Evolutionary conservation across 2,888 invertebrate species (phyloP), one percentile per base, ranked within the genome.

Genomic region (Yponomeuta sedellus): DNA sequence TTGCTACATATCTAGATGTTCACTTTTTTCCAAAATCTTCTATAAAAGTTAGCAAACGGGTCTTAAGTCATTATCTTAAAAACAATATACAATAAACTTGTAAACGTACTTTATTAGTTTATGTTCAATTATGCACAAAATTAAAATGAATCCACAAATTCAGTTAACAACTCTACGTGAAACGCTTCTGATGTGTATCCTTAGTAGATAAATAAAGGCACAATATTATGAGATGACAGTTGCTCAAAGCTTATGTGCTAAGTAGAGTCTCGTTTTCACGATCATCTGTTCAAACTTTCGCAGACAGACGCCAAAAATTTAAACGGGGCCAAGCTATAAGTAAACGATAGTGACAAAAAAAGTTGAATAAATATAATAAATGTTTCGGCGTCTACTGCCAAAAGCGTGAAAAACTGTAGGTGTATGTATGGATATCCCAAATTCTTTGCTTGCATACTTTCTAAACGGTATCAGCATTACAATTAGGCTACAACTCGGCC

Each of bases 371-470:
- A 52, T 52, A 52, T 3, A n/a, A 2, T 16, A 52, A 16, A 16
- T 52, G 44, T 52, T 16, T 52, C 44, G 12, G 44, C 44, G 12
- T 52, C 44, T 52, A 16, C 44, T 5, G 20, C 20, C 22, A 25
- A 59, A 59, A 22, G 20, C 59, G 59, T 59, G 25, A 59, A 11
- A 58, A 59, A 61, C 16, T 25, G 61, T 61, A 25, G 61, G 61
- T 39, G 61, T 25, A 68, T 62, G 65, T 62, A 66, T 61, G 34
- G 34, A 66, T 68, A 69, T 73, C 69, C 69, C 66, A 71, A 71
- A 71, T 70, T 70, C 75, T 77, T 73, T 77, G 77, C 44, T 52
- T 72, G 58, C 70, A 52, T 68, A 71, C 73, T 77, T 71, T 74
- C 72, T 73, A 72, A 70, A 68, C 64, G 70, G 71, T 71, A 69